Conservation (phyloP, 2,888 invertebrate species). For the Crepidodera aurea region DNA sequence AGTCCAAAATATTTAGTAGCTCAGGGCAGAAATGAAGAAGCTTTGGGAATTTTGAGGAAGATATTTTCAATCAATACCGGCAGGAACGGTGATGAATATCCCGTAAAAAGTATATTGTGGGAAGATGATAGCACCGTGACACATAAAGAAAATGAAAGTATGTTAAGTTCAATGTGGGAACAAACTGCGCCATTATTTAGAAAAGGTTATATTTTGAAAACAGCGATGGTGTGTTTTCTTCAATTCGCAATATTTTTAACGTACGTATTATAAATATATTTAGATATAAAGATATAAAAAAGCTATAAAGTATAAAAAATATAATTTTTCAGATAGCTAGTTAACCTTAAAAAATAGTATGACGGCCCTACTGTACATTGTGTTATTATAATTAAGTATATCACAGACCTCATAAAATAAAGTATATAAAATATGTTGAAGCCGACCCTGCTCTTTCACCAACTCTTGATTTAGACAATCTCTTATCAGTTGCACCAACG, state of each 20-base stretch:
- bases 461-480: too few relatives aligned
- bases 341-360: too few relatives aligned
- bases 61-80: slow-evolving; percentile 57
- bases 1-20: slow-evolving; percentile 60
- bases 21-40: slow-evolving; percentile 53
- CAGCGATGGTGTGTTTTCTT: slow-evolving; percentile 57
- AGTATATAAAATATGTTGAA: too few relatives aligned
- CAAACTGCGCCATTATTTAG: slow-evolving; percentile 59
- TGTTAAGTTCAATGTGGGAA: slow-evolving; percentile 55
- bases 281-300: too few relatives aligned
- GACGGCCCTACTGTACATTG: too few relatives aligned
- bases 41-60: slow-evolving; percentile 52
- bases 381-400: too few relatives aligned
- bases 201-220: slow-evolving; percentile 53
- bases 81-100: slow-evolving; percentile 51
- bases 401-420: too few relatives aligned
- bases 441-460: too few relatives aligned
- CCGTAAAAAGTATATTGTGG: slow-evolving; percentile 53
- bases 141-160: slow-evolving; percentile 40
- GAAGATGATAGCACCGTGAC: slow-evolving; percentile 47
- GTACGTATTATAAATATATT: slow-evolving; percentile 52
- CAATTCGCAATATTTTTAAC: slow-evolving; percentile 60
- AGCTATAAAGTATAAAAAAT: background rate
- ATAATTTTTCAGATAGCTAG: too few relatives aligned
- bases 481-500: too few relatives aligned